Base-by-base conservation (phyloP, 2,797 vertebrate species). In the Dromococcyx pavoninus region DNA sequence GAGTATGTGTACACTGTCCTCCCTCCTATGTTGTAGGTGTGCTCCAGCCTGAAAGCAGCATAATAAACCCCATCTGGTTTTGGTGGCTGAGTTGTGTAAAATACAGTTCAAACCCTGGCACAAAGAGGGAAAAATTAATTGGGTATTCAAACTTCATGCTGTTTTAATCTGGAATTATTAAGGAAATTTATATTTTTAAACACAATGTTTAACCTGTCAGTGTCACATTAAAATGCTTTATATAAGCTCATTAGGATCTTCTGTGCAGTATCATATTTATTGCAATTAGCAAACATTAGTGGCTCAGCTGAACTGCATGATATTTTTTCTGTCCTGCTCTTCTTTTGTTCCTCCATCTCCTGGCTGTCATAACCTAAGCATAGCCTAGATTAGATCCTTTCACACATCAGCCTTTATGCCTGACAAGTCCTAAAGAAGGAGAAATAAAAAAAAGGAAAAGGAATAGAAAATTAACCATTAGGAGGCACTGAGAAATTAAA, bases 161-260 rank as follows among this genome's bases (percentile, higher is more conserved):
- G 12, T 58, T 86, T 88, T 89, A 86, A 93, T 94, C 60, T 88
- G 64, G 83, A 91, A 69, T 86, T 80, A 88, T 82, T 95, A 93
- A 76, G 39, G 60, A 64, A 17, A 71, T 66, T 64, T 67, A 27
- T 92, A 51, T 81, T 89, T 92, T 89, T 70, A 70, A 88, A 81
- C 30, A 50, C 60, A 46, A 9, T 71, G 72, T 85, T 89, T 84
- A 80, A 83, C 73, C 83, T 95, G 78, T 80, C 54, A 84, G 48
- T 7, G 9, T 73, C 56, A 86, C 53, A 89, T 70, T 93, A 86
- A 95, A 91, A 92, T 65, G 46, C 56, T 86, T 91, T 58, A 35
- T 67, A 24, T 95, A 93, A 96, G 76, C 76, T 89, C 65, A 95
- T 97, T 97, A 96, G 66, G 53, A 94, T 48, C 75, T 94, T 94